Percentiles rank a stretch among this genome's conserved stretches.
These are phyloP conservation scores for Achroia grisella DNA, from an alignment of 1,140 invertebrate genomes.

Conservation along the genomic window DNA sequence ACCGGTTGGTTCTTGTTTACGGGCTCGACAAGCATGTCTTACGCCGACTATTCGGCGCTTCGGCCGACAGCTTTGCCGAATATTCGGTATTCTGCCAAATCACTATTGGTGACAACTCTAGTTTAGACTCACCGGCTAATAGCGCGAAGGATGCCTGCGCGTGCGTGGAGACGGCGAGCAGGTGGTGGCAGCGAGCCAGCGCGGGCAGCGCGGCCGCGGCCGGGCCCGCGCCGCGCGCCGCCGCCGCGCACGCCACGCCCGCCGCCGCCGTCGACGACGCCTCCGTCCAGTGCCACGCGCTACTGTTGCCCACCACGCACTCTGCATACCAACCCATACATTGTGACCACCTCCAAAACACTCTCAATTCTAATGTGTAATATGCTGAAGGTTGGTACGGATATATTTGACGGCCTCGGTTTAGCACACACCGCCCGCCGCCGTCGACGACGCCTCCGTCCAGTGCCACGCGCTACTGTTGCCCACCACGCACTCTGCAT, in stretches of 20 bases:
- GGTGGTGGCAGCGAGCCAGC: slow-evolving; percentile 18
- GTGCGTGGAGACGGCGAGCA: slow-evolving; percentile 10
- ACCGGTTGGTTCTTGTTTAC: too few species aligned
- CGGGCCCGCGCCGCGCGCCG: slow-evolving; percentile 36
- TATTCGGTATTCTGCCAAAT: too few species aligned
- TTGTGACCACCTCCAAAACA: too few species aligned
- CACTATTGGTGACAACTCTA: too few species aligned
- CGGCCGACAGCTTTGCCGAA: too few species aligned
- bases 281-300: background rate
- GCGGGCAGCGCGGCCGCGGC: slow-evolving; percentile 28
- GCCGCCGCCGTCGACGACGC: slow-evolving; percentile 16
- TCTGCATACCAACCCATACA: too few species aligned
- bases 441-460: background rate
- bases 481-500: background rate
- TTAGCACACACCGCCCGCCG: too few species aligned
- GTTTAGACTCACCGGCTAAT: slow-evolving; percentile 25
- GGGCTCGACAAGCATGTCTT: too few species aligned
- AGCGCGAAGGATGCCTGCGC: slow-evolving; percentile 23
- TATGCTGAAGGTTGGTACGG: too few species aligned
- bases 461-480: background rate
- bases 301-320: background rate
- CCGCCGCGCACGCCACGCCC: slow-evolving; percentile 27
- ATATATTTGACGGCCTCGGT: too few species aligned
- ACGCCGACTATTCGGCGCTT: too few species aligned
- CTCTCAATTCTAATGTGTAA: too few species aligned